Base-by-base conservation (phyloP, 2,888 invertebrate species). In the Morpho deidamia region DNA sequence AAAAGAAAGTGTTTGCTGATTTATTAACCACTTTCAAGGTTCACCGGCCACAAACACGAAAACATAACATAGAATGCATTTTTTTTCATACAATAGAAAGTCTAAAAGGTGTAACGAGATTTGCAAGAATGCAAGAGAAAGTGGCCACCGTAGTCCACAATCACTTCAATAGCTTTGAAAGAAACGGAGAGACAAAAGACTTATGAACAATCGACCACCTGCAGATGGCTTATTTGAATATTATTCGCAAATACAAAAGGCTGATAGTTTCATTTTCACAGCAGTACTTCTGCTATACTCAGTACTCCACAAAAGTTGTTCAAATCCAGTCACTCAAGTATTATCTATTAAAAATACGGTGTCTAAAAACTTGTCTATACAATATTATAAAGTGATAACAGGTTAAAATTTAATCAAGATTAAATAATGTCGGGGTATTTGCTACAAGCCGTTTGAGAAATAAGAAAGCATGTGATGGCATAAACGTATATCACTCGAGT, bases 211-310 rank as follows among this genome's bases (percentile, higher is more conserved):
- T 76, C 69, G 81, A 73, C 84, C 87, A 80, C 87, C 87, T 81
- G 81, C 76, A 59, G 86, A 74, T 78, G 62, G 59, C 62, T 67
- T 61, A 81, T 86, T 86, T 83, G 81, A 81, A 87, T 86, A 84
- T 81, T 83, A 83, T 87, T 85, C 75, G 82, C 81, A 73, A 74
- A 71, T 61, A 64, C 70, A 67, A 70, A 72, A 64, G 67, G 60
- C 54, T 44, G 51, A 54, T 54, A 57, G 71, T 77, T 83, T 82
- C 81, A 71, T 67, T 85, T 82, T 79, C 81, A 71, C 66, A 72
- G 74, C 60, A 67, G 51, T 53, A 55, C 53, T 57, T 59, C 59
- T 41, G 51, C 62, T 51, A 55, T 45, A 64, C 63, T 74, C 75
- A 82, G 84, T 85, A 65, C 65, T 68, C 63, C 63, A 55, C 64